Evolutionary conservation across 2,113 vertebrate genomes (phyloP), one percentile per base, ranked within the genome.

Genomic region (Ailurus styani): DNA sequence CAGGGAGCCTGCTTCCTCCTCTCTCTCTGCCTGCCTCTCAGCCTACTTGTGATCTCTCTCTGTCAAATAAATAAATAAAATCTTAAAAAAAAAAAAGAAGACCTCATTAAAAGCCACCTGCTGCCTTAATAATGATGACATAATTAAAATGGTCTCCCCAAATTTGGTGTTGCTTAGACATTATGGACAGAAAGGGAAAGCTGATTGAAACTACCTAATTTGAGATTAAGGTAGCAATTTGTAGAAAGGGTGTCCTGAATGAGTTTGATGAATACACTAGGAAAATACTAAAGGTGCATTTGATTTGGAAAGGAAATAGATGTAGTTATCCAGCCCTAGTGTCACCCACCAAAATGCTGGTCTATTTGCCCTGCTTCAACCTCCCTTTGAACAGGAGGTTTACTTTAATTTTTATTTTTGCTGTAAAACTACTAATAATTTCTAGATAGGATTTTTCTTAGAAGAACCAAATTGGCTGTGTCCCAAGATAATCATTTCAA

Each of bases 101-200:
- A 87, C 95, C 96, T 98, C 93, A 98, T 98, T 98, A 97, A 96
- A 96, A 97, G 96, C 97, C 97, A 98, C 97, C 96, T 98, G 95
- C 97, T 98, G 97, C 93, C 90, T 98, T 97, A 96, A 97, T 98
- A 98, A 97, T 94, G 95, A 92, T 79, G 83, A 75, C 94, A 83
- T 97, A 95, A 97, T 98, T 97, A 98, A 97, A 96, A 97, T 90
- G 96, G 73, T 87, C 27, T 78, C 85, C 92, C 88, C 57, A 96
- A 93, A 97, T 96, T 91, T 96, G 81, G 90, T 96, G 82, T 92
- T 93, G 88, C 87, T 93, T 90, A 96, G 97, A 96, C 77, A 89
- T 82, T 95, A 90, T 89, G 97, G 97, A 94, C 94, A 96, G 73
- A 90, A 92, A 87, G 87, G 85, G 75, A 96, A 95, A 97, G 82